Percentiles rank a stretch among this genome's conserved stretches.
These are phyloP conservation scores for Pollenia angustigena DNA, from an alignment of 2,888 invertebrate species.

Conservation along the genomic window DNA sequence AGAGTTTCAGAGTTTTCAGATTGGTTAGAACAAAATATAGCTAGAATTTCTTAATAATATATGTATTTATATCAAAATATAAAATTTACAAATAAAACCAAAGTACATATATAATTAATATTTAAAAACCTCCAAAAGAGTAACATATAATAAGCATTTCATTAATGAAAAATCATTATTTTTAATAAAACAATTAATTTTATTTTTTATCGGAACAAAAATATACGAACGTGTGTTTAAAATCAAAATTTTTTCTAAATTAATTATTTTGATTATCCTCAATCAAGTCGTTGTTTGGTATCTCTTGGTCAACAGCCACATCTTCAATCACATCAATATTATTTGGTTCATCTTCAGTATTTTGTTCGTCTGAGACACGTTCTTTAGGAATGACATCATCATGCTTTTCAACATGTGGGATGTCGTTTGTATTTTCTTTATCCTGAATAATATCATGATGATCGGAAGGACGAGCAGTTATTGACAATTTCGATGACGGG, in stretches of 20 bases:
- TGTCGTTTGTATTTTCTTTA: not conserved
- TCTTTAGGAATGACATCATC: not conserved
- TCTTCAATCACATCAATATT: not conserved
- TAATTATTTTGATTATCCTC: not conserved
- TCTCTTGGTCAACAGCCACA: not conserved
- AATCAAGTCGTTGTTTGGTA: not conserved
- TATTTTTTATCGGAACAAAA: too few species aligned
- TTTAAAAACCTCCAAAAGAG: not conserved
- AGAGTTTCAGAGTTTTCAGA: conserved; percentile 80
- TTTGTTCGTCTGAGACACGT: not conserved
- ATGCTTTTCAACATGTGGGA: not conserved
- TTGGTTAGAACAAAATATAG: conserved; percentile 78
- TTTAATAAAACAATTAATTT: too few species aligned
- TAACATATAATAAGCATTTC: not conserved
- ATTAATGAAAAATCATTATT: not conserved
- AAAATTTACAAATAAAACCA: not conserved
- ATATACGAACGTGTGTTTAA: too few species aligned
- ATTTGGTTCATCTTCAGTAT: not conserved
- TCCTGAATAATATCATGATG: not conserved
- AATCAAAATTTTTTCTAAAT: not conserved
- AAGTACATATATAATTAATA: not conserved
- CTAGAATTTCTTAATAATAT: conserved; percentile 30
- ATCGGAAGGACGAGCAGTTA: conserved; percentile 30
- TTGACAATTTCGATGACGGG: conserved; percentile 41
- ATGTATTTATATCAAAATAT: not conserved